phyloP scores from a whole-genome alignment of 2,888 invertebrate genomes.

The Caenorhabditis wallacei region DNA sequence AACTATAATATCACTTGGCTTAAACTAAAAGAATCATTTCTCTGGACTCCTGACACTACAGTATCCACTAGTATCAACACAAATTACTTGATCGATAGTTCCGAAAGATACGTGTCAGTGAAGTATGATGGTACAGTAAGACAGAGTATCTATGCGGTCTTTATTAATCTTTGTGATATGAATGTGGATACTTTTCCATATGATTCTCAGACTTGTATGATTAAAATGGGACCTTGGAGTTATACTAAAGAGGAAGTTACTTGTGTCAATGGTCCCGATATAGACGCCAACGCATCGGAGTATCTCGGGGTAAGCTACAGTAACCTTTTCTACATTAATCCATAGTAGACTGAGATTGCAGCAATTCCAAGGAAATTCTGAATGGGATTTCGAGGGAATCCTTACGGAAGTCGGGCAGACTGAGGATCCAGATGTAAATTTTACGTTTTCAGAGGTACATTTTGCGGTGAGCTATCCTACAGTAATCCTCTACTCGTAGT shows the following conservation, averaged over 20 bases:
- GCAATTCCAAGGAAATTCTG: constrained; percentile 70
- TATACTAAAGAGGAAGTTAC: constrained; percentile 67
- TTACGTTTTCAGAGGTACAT: constrained; percentile 69
- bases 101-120: constrained; percentile 68
- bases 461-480: constrained; percentile 52
- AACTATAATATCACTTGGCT: constrained; percentile 68
- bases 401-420: constrained; percentile 25
- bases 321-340: no score
- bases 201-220: constrained; percentile 70
- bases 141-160: constrained; percentile 69
- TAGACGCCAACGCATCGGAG: constrained; percentile 7
- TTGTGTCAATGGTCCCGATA: constrained; percentile 48
- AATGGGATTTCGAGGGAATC: constrained; percentile 71
- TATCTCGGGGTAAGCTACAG: constrained; percentile 39
- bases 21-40: constrained; percentile 69
- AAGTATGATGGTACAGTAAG: constrained; percentile 67
- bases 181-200: constrained; percentile 74
- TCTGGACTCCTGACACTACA: constrained; percentile 73
- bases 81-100: constrained; percentile 55
- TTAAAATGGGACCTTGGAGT: constrained; percentile 74
- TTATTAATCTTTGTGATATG: constrained; percentile 73
- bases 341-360: no score
- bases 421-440: constrained; percentile 72
- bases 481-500: no score
- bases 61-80: constrained; percentile 71